phyloP scores from a whole-genome alignment of 2,888 invertebrate species.

The Apoderus coryli region DNA sequence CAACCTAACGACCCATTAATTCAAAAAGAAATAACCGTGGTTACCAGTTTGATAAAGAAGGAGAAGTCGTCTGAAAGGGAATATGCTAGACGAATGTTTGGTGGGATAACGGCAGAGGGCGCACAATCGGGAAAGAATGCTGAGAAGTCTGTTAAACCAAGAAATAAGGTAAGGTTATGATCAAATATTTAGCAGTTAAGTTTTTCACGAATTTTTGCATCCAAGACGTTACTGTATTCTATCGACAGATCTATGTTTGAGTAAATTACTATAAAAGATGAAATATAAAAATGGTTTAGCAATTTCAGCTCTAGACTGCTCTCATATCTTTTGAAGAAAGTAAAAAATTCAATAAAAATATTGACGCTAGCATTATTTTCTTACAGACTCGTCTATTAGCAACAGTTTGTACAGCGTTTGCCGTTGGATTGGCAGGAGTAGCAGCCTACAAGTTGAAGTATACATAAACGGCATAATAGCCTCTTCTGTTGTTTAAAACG shows the following conservation, averaged over 20 bases:
- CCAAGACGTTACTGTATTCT: too few relatives aligned
- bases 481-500: too few relatives aligned
- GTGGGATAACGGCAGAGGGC: constrained; percentile 13
- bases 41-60: constrained; percentile 26
- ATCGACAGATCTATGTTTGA: too few relatives aligned
- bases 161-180: constrained; percentile 13
- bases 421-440: constrained; percentile 56
- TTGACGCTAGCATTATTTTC: constrained; percentile 13
- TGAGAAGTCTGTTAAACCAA: too few relatives aligned
- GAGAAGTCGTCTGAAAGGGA: constrained; percentile 36
- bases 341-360: neutral
- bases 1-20: constrained; percentile 45
- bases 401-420: constrained; percentile 49
- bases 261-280: too few relatives aligned
- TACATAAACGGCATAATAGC: too few relatives aligned
- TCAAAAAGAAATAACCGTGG: constrained; percentile 33
- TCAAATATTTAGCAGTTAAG: too few relatives aligned
- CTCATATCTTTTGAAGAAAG: too few relatives aligned
- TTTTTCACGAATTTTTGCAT: too few relatives aligned
- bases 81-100: constrained; percentile 38
- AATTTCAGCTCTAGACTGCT: too few relatives aligned
- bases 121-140: neutral
- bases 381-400: constrained; percentile 46
- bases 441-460: constrained; percentile 60
- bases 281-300: too few relatives aligned